Percentiles rank a stretch among this genome's conserved stretches.
These are phyloP conservation scores for Phengaris arion DNA, from an alignment of 2,888 invertebrate genomes.

Conservation along the genomic window DNA sequence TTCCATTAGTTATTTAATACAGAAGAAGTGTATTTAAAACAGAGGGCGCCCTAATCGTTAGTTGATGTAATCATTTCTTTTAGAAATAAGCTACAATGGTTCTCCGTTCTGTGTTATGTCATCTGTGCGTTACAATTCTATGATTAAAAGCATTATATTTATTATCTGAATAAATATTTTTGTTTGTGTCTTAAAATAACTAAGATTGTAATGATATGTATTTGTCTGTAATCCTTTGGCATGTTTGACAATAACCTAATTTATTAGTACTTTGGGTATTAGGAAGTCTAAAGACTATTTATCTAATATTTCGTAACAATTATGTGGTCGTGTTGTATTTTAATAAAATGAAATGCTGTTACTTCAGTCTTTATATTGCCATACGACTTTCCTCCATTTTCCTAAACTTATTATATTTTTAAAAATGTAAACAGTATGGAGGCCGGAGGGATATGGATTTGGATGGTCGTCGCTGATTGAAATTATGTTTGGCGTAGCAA, in stretches of 20 bases:
- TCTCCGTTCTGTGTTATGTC: too few relatives aligned
- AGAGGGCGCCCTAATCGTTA: too few relatives aligned
- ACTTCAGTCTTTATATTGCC: constrained; percentile 36
- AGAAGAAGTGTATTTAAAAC: too few relatives aligned
- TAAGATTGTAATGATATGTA: constrained; percentile 1
- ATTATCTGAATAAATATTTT: background rate
- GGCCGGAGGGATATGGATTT: too few relatives aligned
- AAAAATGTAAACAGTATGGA: too few relatives aligned
- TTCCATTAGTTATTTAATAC: too few relatives aligned
- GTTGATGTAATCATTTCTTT: too few relatives aligned
- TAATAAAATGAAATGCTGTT: constrained; percentile 71
- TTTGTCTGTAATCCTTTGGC: constrained; percentile 49
- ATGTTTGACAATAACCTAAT: constrained; percentile 75
- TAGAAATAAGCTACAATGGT: too few relatives aligned
- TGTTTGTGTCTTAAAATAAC: background rate
- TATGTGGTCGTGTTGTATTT: constrained; percentile 74
- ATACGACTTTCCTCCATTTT: background rate
- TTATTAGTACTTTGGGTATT: constrained; percentile 64
- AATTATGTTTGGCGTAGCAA: too few relatives aligned
- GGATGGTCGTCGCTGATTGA: too few relatives aligned
- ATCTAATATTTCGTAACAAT: constrained; percentile 60
- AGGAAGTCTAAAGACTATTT: constrained; percentile 63
- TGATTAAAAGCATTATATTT: background rate
- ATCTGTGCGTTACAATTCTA: too few relatives aligned
- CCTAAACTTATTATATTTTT: too few relatives aligned